Percentiles rank a stretch among this genome's conserved stretches.
phyloP scores from a whole-genome alignment of 2,888 invertebrate genomes.

The Polydrusus cervinus region DNA sequence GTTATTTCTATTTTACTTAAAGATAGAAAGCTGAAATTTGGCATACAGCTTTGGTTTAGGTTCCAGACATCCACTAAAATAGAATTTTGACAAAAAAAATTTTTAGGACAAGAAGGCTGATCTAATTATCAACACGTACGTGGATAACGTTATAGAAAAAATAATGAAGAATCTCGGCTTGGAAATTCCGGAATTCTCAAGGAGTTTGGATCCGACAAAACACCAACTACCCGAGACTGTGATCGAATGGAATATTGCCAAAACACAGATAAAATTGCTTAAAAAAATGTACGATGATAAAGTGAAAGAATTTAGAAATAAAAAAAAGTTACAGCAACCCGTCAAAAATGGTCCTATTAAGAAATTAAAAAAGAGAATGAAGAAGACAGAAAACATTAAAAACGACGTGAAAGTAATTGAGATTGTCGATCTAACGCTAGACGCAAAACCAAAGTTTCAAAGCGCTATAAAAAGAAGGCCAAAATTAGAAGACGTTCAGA shows the following conservation, averaged over 20 bases:
- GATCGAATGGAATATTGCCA: conserved; percentile 84
- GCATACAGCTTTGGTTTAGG: too few species aligned
- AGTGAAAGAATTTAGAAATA: conserved; percentile 67
- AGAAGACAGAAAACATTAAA: conserved; percentile 11
- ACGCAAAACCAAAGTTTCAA: neutral
- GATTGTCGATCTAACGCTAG: neutral
- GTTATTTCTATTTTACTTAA: too few species aligned
- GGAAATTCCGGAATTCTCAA: conserved; percentile 82
- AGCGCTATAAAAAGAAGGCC: neutral
- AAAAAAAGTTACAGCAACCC: conserved; percentile 59
- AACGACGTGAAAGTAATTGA: conserved; percentile 5
- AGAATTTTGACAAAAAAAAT: conserved; percentile 4
- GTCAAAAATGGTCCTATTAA: neutral
- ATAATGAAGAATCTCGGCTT: conserved; percentile 84
- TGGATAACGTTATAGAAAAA: conserved; percentile 86
- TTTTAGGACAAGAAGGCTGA: conserved; percentile 92
- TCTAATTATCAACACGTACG: conserved; percentile 90
- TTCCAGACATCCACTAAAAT: too few species aligned
- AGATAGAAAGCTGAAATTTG: too few species aligned
- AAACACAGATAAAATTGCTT: conserved; percentile 75
- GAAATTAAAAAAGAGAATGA: conserved; percentile 9
- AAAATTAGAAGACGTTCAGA: conserved; percentile 11
- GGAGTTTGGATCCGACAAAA: conserved; percentile 80
- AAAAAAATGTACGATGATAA: conserved; percentile 77
- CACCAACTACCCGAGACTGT: conserved; percentile 68